These are phyloP conservation scores for Drosophila tanythrix DNA, from an alignment of 2,888 invertebrate genomes.

Conservation along the genomic window DNA sequence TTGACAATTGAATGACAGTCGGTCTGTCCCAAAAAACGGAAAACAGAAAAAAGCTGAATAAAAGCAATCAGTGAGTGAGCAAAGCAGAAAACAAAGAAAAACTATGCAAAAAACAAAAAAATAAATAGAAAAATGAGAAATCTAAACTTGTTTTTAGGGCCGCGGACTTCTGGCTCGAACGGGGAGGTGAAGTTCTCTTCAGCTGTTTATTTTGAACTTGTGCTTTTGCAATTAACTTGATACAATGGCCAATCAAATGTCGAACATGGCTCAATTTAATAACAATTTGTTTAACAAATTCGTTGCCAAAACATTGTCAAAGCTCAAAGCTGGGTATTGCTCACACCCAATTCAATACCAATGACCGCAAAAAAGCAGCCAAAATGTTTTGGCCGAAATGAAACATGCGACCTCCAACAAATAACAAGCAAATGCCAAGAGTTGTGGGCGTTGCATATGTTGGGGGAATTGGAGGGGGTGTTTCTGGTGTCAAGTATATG, in stretches of 20 bases:
- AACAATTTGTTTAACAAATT: constrained; percentile 68
- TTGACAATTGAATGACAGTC: constrained; percentile 77
- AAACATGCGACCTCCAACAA: constrained; percentile 71
- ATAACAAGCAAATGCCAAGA: constrained; percentile 53
- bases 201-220: constrained; percentile 3
- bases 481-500: constrained; percentile 38
- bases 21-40: constrained; percentile 29
- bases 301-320: constrained; percentile 62
- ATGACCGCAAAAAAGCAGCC: constrained; percentile 26
- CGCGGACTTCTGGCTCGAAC: constrained; percentile 11
- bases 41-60: background rate
- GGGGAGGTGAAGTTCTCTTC: background rate
- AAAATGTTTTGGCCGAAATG: constrained; percentile 39
- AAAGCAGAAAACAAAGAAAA: constrained; percentile 17
- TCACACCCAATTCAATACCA: constrained; percentile 1
- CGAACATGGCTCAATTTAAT: constrained; percentile 48
- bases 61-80: background rate
- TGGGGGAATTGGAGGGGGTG: background rate
- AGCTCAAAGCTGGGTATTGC: background rate
- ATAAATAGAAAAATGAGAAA: background rate
- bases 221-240: constrained; percentile 42
- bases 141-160: constrained; percentile 47
- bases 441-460: constrained; percentile 40
- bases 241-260: constrained; percentile 58
- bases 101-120: background rate